Evolutionary conservation across 2,888 invertebrate species (phyloP), one percentile per base, ranked within the genome.

Genomic region (Mesoligia furuncula): DNA sequence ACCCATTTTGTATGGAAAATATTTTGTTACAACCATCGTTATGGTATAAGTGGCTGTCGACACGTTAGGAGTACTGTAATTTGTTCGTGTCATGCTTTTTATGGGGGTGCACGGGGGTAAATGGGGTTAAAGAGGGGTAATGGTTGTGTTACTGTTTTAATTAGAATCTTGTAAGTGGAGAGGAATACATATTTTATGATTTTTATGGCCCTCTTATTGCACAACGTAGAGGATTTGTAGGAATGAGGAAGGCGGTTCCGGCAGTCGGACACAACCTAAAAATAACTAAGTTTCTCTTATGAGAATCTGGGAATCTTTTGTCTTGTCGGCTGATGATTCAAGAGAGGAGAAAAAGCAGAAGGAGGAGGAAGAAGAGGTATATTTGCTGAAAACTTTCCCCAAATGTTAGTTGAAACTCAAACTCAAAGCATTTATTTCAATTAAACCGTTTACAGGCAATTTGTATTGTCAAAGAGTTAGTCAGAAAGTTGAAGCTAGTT

Each of bases 51-150:
- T 88, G 74, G 74, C 76, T 88, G 86, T 88, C 76, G 78, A 84
- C 86, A 87, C 79, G 77, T 86, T 76, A 77, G 73, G 75, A 83
- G 73, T 13, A 72, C 51, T 62, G 75, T 86, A 84, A 88, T 86
- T 86, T 86, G 84, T 88, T 74, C 76, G 39, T 79, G 86, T 83
- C 83, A 83, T 80, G 83, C 66, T 87, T 82, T 85, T 84, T 84
- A 84, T 85, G 83, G 75, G 83, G 74, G 77, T 77, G 75, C 77
- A 61, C 48, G 65, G 70, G 74, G 64, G 66, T 86, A 75, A 82
- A 83, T 62, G 62, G 75, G 80, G 69, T 62, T 75, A 70, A 75
- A 17, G 31, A 68, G 67, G 73, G 62, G 66, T 81, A 86, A 83
- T 74, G 17, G 45, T 39, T 24, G 27, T 80, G 57, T 69, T 51